A percentile compares a stretch with the other conserved stretches of the same genome.
These are phyloP conservation scores for Epinephelus coioides DNA, from an alignment of 2,797 vertebrate genomes.

Conservation along the genomic window DNA sequence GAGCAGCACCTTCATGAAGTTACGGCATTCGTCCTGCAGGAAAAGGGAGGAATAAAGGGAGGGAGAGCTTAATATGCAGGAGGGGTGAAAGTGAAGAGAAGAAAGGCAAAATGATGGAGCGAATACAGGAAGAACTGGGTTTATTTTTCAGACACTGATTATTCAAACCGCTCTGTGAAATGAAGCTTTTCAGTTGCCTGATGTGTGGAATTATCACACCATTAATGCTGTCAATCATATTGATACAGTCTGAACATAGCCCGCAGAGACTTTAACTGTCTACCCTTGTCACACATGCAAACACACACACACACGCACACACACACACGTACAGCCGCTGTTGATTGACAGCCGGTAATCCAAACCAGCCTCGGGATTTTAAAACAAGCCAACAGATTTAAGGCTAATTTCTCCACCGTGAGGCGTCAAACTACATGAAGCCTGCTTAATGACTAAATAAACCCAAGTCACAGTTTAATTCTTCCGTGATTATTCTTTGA, in stretches of 20 bases:
- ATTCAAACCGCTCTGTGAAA: constrained; percentile 67
- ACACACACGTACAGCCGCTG: not conserved
- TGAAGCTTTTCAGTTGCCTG: constrained; percentile 71
- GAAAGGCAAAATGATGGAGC: constrained; percentile 31
- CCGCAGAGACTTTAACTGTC: constrained; percentile 59
- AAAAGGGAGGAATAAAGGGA: constrained; percentile 19
- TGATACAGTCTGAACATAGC: constrained; percentile 58
- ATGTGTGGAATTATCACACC: constrained; percentile 78
- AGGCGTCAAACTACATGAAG: constrained; percentile 48
- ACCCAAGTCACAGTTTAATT: constrained; percentile 21
- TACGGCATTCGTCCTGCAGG: constrained; percentile 93
- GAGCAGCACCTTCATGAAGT: constrained; percentile 96
- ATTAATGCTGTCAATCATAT: constrained; percentile 81
- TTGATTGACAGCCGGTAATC: constrained; percentile 77
- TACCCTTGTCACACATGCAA: constrained; percentile 34
- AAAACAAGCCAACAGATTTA: constrained; percentile 64
- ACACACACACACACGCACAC: constrained; percentile 6
- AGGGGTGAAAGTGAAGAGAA: constrained; percentile 14
- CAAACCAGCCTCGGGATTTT: constrained; percentile 58
- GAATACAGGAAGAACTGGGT: constrained; percentile 18
- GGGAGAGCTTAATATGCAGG: constrained; percentile 39
- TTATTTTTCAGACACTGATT: constrained; percentile 68
- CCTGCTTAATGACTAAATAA: constrained; percentile 45
- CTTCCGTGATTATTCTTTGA: constrained; percentile 18
- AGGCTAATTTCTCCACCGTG: constrained; percentile 56